phyloP scores from a whole-genome alignment of 2,888 invertebrate genomes.

The Bombyx huttoni region DNA sequence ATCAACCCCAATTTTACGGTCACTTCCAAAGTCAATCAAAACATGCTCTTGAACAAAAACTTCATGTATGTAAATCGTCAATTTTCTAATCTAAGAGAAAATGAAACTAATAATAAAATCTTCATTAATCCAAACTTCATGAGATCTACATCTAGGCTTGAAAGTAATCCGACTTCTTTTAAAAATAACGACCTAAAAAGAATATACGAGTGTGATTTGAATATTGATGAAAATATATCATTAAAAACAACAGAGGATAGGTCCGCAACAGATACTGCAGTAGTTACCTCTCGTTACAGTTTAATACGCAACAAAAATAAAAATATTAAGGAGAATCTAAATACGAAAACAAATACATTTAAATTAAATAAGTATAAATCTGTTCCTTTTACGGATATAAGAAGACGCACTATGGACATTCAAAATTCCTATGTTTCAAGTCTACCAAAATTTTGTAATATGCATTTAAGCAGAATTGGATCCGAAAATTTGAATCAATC shows the following conservation, averaged over 20 bases:
- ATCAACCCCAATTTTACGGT: slow-evolving; percentile 57
- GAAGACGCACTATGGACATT: slow-evolving; percentile 19
- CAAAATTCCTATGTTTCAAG: neutral
- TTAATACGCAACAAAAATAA: slow-evolving; percentile 26
- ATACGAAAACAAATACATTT: slow-evolving; percentile 23
- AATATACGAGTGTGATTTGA: neutral
- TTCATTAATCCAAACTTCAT: slow-evolving; percentile 64
- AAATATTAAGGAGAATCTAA: slow-evolving; percentile 5
- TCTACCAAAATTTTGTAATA: neutral
- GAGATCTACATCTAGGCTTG: neutral
- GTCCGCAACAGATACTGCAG: slow-evolving; percentile 1
- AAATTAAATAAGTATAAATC: slow-evolving; percentile 55
- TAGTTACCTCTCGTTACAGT: slow-evolving; percentile 33
- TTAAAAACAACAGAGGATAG: neutral
- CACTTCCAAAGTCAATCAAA: slow-evolving; percentile 1
- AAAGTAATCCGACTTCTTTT: neutral
- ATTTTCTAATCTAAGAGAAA: slow-evolving; percentile 23
- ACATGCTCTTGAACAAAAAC: slow-evolving; percentile 9
- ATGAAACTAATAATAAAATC: slow-evolving; percentile 23
- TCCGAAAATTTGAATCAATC: neutral
- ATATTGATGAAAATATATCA: neutral
- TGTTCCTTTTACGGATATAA: slow-evolving; percentile 33
- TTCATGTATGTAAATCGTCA: slow-evolving; percentile 44
- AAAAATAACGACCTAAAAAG: neutral
- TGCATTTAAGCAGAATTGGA: neutral